Evolutionary conservation across 1,140 invertebrate genomes (phyloP).

Genomic region (Bombus haemorrhoidalis): DNA sequence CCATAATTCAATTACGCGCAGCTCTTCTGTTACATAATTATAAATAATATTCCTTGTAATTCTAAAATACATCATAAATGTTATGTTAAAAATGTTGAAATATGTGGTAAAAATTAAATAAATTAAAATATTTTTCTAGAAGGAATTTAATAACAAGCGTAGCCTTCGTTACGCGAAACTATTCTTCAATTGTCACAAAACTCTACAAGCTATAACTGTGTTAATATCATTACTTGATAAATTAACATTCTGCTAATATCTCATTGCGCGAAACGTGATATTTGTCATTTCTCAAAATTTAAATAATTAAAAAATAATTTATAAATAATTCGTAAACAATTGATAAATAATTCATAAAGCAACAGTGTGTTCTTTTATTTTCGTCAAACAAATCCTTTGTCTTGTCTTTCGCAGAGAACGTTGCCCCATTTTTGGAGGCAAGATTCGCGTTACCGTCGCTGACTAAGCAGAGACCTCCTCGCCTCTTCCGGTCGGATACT

Average conservation of each 20-base stretch:
- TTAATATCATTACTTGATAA: not conserved
- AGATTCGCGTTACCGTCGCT: constrained; percentile 47
- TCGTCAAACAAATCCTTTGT: constrained; percentile 44
- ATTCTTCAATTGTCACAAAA: not conserved
- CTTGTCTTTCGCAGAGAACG: constrained; percentile 39
- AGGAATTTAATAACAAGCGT: no score
- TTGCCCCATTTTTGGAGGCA: constrained; percentile 40
- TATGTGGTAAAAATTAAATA: no score
- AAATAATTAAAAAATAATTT: not conserved
- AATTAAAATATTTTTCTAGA: no score
- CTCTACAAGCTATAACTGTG: not conserved
- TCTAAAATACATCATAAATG: no score
- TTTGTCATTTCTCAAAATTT: not conserved
- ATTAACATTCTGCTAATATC: not conserved
- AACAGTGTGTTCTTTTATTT: not conserved
- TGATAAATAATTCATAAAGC: not conserved
- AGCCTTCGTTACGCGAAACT: no score
- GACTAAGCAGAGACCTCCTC: constrained; percentile 62
- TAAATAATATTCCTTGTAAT: no score
- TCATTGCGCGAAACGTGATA: not conserved
- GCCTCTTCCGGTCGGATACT: constrained; percentile 66
- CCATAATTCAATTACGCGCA: no score
- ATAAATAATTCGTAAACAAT: not conserved
- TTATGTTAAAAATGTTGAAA: no score
- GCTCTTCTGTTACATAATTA: no score